Base-by-base conservation (phyloP, 2,113 vertebrate species). In the Hepsetus odoe region DNA sequence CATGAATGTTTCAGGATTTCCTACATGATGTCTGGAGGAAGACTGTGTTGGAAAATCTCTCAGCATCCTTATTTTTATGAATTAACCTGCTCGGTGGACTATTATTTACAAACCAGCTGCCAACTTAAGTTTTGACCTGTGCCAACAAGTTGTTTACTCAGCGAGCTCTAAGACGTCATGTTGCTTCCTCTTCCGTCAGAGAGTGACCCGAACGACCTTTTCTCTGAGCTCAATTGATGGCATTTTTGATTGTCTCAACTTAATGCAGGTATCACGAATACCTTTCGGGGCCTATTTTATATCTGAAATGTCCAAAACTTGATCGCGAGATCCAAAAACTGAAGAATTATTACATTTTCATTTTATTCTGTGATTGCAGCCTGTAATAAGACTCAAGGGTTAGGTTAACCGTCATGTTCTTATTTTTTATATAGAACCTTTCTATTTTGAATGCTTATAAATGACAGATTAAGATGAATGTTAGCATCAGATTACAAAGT, bases 181-280 rank as follows among this genome's bases (percentile, higher is more conserved):
- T 40, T 32, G 72, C 49, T 82, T 86, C 85, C 81, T 81, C 58
- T 83, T 26, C 75, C 72, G 35, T 66, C 58, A 72, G 74, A 51
- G 26, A 75, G 71, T 66, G 51, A 55, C 22, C 51, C n/a, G 0
- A 55, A 22, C 9, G 9, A 24, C 51, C 51, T 12, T 55, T 51
- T 51, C 16, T 13, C 59, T 35, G 20, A 3, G 33, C 32, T 22
- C 16, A 20, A 20, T 14, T 24, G 2, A 11, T 22, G 20, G 61
- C 12, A 44, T 44, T 44, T 14, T 14, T 44, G 32, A n/a, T 38
- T n/a, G 2, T 22, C 51, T 22, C n/a, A 24, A 11, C 22, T 22
- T 55, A 5, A 55, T 24, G 51, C 1, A 55, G 51, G 8, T 10
- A 3, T 8, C n/a, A 5, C 24, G n/a, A 55, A 1, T 3, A 12